Base-by-base conservation (phyloP, 2,797 vertebrate genomes). In the Masticophis lateralis region DNA sequence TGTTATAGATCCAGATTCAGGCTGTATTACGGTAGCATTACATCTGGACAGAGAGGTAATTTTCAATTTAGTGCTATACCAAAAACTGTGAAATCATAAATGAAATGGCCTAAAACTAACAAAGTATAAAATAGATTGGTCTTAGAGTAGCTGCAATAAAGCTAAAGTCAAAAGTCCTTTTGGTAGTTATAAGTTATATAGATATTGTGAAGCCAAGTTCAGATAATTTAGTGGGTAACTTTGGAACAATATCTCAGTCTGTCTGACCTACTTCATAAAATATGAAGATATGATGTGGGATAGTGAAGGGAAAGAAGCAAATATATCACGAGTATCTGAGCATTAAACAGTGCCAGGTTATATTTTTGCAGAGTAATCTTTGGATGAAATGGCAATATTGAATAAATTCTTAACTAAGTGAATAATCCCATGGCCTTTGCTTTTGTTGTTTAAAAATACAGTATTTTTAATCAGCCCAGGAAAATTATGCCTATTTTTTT, bases 1-100 rank as follows among this genome's bases (percentile, higher is more conserved):
- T 97, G 59, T 88, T 53, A 93, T 99, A 10, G 10, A 99, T 56
- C 63, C 97, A 22, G 86, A 93, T 1, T 98, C 98, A 0, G 99
- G 99, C 8, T 96, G 97, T 92, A 97, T 99, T 91, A 95, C 94
- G 88, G 98, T 98, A 0, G 47, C 27, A 5, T 92, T 96, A 4
- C 96, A 96, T 0, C 97, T 99, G 94, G 98, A 99, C 90, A 98
- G 99, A 98, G 99, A 99, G 98, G 99, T 99, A 97, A 98, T 56
- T 57, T 90, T 96, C 92, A 18, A 59, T 92, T 90, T 86, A 93
- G 25, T 55, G 90, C 4, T 10, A 55, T 32, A 27, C n/a, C 47
- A n/a, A 55, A 86, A 86, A 25, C 20, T 63, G 6, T 90, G 28
- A 13, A 51, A 74, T 91, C 92, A 37, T 47, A 2, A 66, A 3